Evolutionary conservation across 2,888 invertebrate species (phyloP).

Genomic region (Archaeoteleia sp.): DNA sequence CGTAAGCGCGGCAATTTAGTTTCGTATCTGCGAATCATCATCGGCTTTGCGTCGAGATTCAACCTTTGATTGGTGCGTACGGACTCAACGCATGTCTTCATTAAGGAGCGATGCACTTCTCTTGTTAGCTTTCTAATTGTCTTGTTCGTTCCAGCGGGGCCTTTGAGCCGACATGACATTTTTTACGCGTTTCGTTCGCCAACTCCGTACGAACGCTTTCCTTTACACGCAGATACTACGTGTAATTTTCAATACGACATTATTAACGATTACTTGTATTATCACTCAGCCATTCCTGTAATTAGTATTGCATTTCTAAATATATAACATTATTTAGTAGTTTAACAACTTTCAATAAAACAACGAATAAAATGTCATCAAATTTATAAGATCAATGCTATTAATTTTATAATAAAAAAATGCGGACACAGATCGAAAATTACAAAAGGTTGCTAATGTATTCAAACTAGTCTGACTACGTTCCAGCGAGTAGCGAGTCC

Average conservation of each 20-base stretch:
- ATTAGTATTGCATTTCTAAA: no score
- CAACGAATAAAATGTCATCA: constrained; percentile 3
- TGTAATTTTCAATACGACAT: no score
- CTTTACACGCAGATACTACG: no score
- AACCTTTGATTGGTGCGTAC: constrained; percentile 22
- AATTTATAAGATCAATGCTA: not conserved
- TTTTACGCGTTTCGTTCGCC: constrained; percentile 25
- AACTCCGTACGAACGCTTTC: no score
- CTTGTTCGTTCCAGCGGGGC: constrained; percentile 44
- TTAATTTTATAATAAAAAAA: constrained; percentile 4
- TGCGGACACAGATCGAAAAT: constrained; percentile 3
- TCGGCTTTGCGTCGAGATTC: constrained; percentile 6
- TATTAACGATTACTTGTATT: no score
- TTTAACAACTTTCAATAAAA: no score
- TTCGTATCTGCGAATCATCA: constrained; percentile 22
- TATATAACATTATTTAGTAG: no score
- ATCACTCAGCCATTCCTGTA: no score
- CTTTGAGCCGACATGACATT: constrained; percentile 43
- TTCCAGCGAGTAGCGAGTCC: constrained; percentile 5
- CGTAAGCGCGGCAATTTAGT: constrained; percentile 25
- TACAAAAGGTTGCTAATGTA: constrained; percentile 7
- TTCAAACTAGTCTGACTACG: constrained; percentile 18
- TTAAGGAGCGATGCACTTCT: constrained; percentile 42
- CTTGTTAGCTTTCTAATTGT: constrained; percentile 47
- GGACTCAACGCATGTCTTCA: constrained; percentile 40